Evolutionary conservation across 1,140 invertebrate species (phyloP).

Genomic region (Drosophila persimilis): DNA sequence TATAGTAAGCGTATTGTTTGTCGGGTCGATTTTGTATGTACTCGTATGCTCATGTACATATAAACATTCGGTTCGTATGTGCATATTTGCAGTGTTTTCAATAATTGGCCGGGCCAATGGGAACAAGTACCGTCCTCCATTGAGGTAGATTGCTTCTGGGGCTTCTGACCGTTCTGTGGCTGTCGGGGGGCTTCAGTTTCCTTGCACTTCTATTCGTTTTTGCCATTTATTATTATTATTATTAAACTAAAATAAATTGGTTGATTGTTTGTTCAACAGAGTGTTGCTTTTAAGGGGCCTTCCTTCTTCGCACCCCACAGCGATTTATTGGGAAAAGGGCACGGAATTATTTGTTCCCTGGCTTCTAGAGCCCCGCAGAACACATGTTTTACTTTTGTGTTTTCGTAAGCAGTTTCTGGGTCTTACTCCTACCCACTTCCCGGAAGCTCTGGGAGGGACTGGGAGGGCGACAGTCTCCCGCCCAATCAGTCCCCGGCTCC

Average conservation of each 20-base stretch:
- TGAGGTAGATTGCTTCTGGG: slow-evolving; percentile 18
- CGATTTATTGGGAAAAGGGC: slow-evolving; percentile 49
- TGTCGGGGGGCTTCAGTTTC: slow-evolving; percentile 32
- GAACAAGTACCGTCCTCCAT: slow-evolving; percentile 11
- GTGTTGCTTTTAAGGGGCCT: slow-evolving; percentile 60
- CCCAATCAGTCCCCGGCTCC: slow-evolving; percentile 35
- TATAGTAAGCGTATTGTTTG: neutral
- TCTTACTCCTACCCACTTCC: neutral
- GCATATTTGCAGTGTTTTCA: slow-evolving; percentile 9
- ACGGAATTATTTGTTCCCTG: slow-evolving; percentile 51
- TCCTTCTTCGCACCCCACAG: slow-evolving; percentile 3
- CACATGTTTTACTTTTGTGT: slow-evolving; percentile 60
- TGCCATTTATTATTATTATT: slow-evolving; percentile 45
- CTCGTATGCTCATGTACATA: too few species aligned
- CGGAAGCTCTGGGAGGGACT: neutral
- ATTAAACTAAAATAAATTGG: slow-evolving; percentile 68
- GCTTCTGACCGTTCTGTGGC: slow-evolving; percentile 20
- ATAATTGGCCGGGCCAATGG: slow-evolving; percentile 36
- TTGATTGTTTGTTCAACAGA: slow-evolving; percentile 60
- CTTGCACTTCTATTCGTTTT: slow-evolving; percentile 39
- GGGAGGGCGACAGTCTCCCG: slow-evolving; percentile 21
- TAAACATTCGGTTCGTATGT: neutral
- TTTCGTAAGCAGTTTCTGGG: slow-evolving; percentile 57
- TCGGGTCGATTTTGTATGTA: too few species aligned
- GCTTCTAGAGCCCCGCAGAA: slow-evolving; percentile 35